Percentiles rank a stretch among this genome's conserved stretches.
These are phyloP conservation scores for Garrulus glandarius DNA, from an alignment of 2,797 vertebrate species.

Conservation along the genomic window DNA sequence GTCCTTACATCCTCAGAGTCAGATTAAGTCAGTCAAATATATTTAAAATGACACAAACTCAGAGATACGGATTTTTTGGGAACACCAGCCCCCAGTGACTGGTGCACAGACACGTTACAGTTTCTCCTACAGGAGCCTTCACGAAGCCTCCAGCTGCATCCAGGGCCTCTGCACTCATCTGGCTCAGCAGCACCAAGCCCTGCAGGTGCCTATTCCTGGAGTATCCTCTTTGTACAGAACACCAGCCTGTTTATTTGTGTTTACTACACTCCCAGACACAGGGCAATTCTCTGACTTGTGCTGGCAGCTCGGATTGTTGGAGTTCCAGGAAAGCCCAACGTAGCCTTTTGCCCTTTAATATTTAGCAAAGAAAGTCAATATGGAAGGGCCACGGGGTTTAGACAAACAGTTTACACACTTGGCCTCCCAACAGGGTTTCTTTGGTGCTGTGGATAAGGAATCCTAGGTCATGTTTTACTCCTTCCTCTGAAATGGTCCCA, in stretches of 20 bases:
- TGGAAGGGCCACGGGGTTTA: background rate
- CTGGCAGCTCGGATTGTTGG: background rate
- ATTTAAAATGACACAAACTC: background rate
- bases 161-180: background rate
- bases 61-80: background rate
- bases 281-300: background rate
- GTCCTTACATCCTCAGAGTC: background rate
- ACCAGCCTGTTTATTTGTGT: background rate
- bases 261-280: background rate
- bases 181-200: background rate
- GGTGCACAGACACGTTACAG: rapidly evolving
- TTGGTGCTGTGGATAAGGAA: background rate
- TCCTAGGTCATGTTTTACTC: background rate
- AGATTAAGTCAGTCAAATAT: background rate
- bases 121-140: background rate
- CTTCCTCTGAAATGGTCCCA: background rate
- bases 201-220: background rate
- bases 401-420: background rate
- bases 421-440: background rate
- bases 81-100: background rate
- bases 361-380: conserved; percentile 34
- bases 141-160: background rate
- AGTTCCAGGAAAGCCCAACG: conserved; percentile 10
- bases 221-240: background rate
- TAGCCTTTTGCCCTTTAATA: background rate